Evolutionary conservation across 2,888 invertebrate genomes (phyloP).

Genomic region (Dascillus cervinus): DNA sequence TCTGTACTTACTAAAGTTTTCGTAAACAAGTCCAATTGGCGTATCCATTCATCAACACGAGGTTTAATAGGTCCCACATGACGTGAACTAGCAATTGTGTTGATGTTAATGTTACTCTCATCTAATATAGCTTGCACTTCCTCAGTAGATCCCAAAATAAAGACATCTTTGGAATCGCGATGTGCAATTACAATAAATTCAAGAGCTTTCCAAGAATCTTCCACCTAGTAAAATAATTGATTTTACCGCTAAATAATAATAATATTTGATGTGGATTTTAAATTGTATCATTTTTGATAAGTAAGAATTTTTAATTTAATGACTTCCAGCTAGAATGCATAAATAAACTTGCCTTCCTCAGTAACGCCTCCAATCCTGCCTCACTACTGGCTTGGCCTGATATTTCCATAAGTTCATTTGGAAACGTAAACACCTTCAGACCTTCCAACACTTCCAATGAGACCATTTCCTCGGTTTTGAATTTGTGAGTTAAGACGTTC

Average conservation of each 20-base stretch:
- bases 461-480: slow-evolving; percentile 59
- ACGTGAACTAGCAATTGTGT: slow-evolving; percentile 79
- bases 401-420: slow-evolving; percentile 72
- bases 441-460: slow-evolving; percentile 63
- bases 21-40: slow-evolving; percentile 67
- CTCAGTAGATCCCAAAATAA: slow-evolving; percentile 74
- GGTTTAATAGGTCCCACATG: slow-evolving; percentile 78
- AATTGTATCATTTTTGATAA: too few species aligned
- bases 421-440: slow-evolving; percentile 65
- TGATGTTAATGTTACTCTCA: slow-evolving; percentile 78
- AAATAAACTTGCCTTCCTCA: slow-evolving; percentile 56
- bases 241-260: too few species aligned
- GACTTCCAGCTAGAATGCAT: too few species aligned
- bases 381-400: slow-evolving; percentile 86
- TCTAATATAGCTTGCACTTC: slow-evolving; percentile 76
- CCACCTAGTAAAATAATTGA: too few species aligned
- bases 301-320: too few species aligned
- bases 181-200: slow-evolving; percentile 72
- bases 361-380: slow-evolving; percentile 67
- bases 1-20: slow-evolving; percentile 64
- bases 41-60: slow-evolving; percentile 76
- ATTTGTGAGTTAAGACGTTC: slow-evolving; percentile 61
- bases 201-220: slow-evolving; percentile 73
- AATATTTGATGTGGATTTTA: too few species aligned
- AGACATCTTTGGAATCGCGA: slow-evolving; percentile 78